Conservation (phyloP, 2,113 vertebrate genomes). For the Strix aluco region DNA sequence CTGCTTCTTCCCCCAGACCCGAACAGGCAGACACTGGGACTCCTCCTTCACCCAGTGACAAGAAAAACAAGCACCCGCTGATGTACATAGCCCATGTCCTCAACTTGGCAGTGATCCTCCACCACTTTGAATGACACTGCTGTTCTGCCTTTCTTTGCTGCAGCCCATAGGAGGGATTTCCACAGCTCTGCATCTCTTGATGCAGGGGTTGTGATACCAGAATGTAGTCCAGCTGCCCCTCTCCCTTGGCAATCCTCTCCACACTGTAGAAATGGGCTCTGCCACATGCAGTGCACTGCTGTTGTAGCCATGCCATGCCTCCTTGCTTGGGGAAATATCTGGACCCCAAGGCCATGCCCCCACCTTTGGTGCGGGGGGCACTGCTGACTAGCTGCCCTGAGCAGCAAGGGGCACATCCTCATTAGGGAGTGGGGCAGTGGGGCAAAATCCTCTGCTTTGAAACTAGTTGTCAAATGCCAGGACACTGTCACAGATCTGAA, state of each 20-base stretch:
- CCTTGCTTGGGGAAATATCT: neutral
- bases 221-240: too few species aligned
- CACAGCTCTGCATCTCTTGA: neutral
- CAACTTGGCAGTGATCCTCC: neutral
- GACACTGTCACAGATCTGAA: neutral
- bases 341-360: neutral
- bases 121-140: neutral
- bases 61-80: neutral
- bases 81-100: neutral
- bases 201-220: neutral
- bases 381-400: fast-evolving
- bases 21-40: fast-evolving
- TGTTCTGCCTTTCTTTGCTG: neutral
- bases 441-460: neutral
- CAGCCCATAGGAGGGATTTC: neutral
- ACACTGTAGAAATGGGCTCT: neutral
- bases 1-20: neutral
- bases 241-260: neutral
- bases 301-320: neutral
- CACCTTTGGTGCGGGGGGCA: neutral
- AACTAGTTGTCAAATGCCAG: neutral
- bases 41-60: fast-evolving
- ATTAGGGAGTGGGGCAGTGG: neutral
- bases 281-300: neutral
- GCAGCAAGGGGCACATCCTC: neutral